Evolutionary conservation across 2,888 invertebrate genomes (phyloP), one percentile per base, ranked within the genome.

Genomic region (Eupithecia abbreviata): DNA sequence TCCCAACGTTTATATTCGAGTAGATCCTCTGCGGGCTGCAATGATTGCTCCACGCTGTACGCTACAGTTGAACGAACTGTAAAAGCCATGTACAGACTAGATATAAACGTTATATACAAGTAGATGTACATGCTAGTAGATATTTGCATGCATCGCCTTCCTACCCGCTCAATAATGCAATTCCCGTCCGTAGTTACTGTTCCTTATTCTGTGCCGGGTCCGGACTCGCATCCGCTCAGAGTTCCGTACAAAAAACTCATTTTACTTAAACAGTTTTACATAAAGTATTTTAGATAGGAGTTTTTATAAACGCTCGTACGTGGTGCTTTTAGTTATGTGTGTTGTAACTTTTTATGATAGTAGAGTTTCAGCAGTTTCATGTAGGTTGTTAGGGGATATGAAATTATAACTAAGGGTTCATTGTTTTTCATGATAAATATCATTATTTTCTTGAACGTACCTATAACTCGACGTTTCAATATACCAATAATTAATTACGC

Each of bases 111-210:
- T 78, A 73, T 78, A 49, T 72, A 75, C 70, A 69, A 43, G 66
- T 51, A 67, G 69, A 77, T 80, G 18, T 65, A 68, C 47, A 72
- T 74, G 43, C 76, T 72, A 62, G 58, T 74, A 81, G 18, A 30
- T 62, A 62, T 87, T 85, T 86, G 89, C 85, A 87, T 88, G 89
- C 88, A 87, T 81, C 84, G 87, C 87, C 90, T 90, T 90, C 90
- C 90, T 85, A 87, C 82, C 84, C 78, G 71, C 84, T 92, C 91
- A 91, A 92, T 92, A 88, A 92, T 92, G 90, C 90, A 92, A 82
- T 84, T 84, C 81, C 82, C 85, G 82, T 84, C 85, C 80, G 81
- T 67, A 51, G 81, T 3, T 18, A 71, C 75, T 76, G 18, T 42
- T 41, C 18, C 47, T n/a, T 70, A 15, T 42, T 74, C 78, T 76